Base-by-base conservation (phyloP, 2,888 invertebrate species). In the Crepidodera aurea region DNA sequence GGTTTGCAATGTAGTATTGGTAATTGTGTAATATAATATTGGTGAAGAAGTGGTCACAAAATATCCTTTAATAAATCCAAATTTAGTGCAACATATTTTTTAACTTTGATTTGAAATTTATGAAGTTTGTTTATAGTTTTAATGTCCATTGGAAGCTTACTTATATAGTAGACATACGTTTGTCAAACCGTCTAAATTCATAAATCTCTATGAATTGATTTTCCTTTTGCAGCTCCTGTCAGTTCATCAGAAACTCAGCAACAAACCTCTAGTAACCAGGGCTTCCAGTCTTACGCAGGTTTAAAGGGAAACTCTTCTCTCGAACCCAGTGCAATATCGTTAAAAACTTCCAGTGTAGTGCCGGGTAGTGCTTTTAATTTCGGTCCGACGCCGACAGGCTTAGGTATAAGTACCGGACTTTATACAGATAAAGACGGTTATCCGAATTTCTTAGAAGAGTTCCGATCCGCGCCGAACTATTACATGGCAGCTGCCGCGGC, bases 311-410 rank as follows among this genome's bases (percentile, higher is more conserved):
- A 73, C 55, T 61, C 76, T 6, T 53, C 73, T 10, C 74, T 78
- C 59, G 82, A 82, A 71, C 79, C 81, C 18, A 78, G 79, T 67
- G 83, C 84, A 66, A 87, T 90, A 69, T 84, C 88, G 8, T 76
- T 90, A 48, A 87, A 91, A 71, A 87, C 90, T 50, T 83, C 87
- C 2, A 87, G 87, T 71, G 89, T 91, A 76, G 91, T 93, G 66
- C 88, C 93, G 5, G 89, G 91, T 19, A 92, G 92, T 81, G 92
- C 93, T 51, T 94, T 93, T 73, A 93, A 93, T 77, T 94, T 93
- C 75, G 91, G 91, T 13, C 85, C 91, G 2, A 83, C 90, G 0
- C 84, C 89, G 2, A 84, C 86, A 62, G 81, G 82, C 2, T 82
- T 90, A 74, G 82, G 84, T 40, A 78, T 87, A 56, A 78, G 83